Evolutionary conservation across 2,888 invertebrate genomes (phyloP), one percentile per base, ranked within the genome.

Genomic region (Philhelius pedissequus): DNA sequence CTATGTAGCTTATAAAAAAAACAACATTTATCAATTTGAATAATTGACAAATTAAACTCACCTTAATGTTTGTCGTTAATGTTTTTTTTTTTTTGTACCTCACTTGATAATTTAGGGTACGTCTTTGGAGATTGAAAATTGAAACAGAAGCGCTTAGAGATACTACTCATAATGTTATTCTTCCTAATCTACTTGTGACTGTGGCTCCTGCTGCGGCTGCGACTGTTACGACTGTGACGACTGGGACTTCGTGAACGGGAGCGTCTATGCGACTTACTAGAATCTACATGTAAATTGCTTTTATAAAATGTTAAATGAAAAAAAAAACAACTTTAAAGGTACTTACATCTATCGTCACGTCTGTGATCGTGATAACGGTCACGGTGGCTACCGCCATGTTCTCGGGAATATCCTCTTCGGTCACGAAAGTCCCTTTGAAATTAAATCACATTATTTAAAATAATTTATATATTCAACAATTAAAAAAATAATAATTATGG

Each of bases 191-290:
- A 91, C 86, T 90, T 90, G 82, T 89, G 90, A 81, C 91, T 91
- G 69, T 89, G 90, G 18, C 84, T 84, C 52, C 84, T 75, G 76
- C 91, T 91, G 11, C 91, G 90, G 54, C 91, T 91, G 75, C 90
- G 90, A 73, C 91, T 89, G 77, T 89, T 91, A 71, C 90, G 90
- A 70, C 91, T 89, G 76, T 90, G 89, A 54, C 88, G 90, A 83
- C 89, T 89, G 15, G 86, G 86, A 66, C 86, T 87, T 50, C 90
- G 80, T 84, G 90, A 90, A 77, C 89, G 90, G 15, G 90, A 89
- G 43, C 88, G 88, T 18, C 87, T 89, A 76, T 90, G 89, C 48
- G 90, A 89, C 86, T 89, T 90, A 87, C 68, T 89, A 88, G 87
- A 89, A 90, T 90, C 82, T 43, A 52, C 8, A 68, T n/a, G n/a